A percentile compares a stretch with the other conserved stretches of the same genome.
Evolutionary conservation across 1,140 invertebrate species (phyloP).

Genomic region (Drosophila mayri): DNA sequence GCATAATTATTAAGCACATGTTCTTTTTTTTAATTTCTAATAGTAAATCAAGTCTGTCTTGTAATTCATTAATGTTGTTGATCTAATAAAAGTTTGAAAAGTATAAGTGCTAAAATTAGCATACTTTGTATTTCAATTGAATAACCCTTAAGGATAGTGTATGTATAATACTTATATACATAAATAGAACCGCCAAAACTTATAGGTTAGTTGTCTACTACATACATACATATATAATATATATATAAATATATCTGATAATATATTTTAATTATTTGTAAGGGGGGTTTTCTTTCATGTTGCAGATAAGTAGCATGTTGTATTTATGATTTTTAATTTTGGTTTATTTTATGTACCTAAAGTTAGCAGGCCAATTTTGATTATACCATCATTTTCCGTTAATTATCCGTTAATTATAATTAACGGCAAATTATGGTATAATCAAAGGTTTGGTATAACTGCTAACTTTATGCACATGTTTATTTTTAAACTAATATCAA

Average conservation of each 20-base stretch:
- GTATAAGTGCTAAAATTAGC: neutral
- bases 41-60: neutral
- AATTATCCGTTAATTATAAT: no score
- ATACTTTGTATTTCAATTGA: neutral
- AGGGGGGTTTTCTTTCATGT: neutral
- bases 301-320: neutral
- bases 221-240: no score
- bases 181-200: neutral
- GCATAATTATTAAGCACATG: neutral
- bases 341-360: no score
- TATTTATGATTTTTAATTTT: constrained; percentile 1
- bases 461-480: no score
- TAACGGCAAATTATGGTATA: no score
- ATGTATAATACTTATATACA: no score
- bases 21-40: neutral
- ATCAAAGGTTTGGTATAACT: no score
- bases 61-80: neutral
- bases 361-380: no score
- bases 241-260: no score
- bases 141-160: neutral
- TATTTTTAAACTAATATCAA: constrained; percentile 1
- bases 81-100: constrained; percentile 9
- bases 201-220: constrained; percentile 1
- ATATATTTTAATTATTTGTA: neutral
- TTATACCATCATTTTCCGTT: no score